Evolutionary conservation across 2,113 vertebrate species (phyloP).

Genomic region (Pitta sordida): DNA sequence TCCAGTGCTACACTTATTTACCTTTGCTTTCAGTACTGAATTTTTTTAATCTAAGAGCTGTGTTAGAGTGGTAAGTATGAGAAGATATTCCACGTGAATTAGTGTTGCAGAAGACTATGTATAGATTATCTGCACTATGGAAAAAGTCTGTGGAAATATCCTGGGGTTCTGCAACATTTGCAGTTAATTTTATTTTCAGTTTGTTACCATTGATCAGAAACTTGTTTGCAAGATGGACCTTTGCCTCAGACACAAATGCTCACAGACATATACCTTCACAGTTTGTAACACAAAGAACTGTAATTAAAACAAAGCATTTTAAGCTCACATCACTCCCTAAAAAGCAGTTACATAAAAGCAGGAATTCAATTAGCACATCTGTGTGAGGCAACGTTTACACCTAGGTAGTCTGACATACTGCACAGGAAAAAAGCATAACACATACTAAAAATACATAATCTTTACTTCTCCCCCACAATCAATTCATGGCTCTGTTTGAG

Average conservation of each 20-base stretch:
- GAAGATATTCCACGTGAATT: neutral
- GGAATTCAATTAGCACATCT: neutral
- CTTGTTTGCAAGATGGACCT: neutral
- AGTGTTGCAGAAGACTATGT: neutral
- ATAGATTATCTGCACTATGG: neutral
- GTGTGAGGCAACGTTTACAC: neutral
- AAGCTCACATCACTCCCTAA: neutral
- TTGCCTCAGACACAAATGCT: neutral
- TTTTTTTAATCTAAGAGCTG: neutral
- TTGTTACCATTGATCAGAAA: neutral
- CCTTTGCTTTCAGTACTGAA: neutral
- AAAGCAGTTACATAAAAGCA: neutral
- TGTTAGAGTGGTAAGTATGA: neutral
- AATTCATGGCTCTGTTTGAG: neutral
- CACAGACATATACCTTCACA: accelerated
- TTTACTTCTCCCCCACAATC: neutral
- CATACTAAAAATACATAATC: neutral
- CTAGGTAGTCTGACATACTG: neutral
- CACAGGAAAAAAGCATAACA: neutral
- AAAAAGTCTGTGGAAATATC: neutral
- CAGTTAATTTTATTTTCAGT: neutral
- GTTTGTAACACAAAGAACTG: neutral
- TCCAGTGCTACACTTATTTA: neutral
- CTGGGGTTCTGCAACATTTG: neutral
- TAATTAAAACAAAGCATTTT: neutral